These are phyloP conservation scores for Pseudomyrmex pallidus DNA, from an alignment of 1,140 invertebrate species.

Conservation along the genomic window DNA sequence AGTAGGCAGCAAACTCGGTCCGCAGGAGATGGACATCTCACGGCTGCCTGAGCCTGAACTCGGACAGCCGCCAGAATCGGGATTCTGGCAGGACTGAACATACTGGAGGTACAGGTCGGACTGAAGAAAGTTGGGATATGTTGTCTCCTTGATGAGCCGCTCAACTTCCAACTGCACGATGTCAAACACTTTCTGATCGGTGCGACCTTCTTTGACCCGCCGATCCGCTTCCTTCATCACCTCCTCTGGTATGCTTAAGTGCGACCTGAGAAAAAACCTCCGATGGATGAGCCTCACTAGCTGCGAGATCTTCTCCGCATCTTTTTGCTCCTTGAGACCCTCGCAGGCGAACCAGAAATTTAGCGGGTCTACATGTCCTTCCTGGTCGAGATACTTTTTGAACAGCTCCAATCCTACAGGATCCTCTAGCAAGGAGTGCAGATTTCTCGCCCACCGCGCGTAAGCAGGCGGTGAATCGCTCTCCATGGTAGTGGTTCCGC, in stretches of 20 bases:
- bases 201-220: constrained; percentile 87
- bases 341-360: constrained; percentile 97
- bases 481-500: constrained; percentile 83
- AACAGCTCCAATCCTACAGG: constrained; percentile 94
- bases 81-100: constrained; percentile 89
- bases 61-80: constrained; percentile 84
- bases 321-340: constrained; percentile 92
- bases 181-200: constrained; percentile 88
- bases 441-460: constrained; percentile 93
- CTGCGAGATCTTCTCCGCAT: constrained; percentile 90
- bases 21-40: constrained; percentile 82
- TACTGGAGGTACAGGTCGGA: constrained; percentile 96
- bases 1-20: constrained; percentile 88
- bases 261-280: constrained; percentile 91
- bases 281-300: constrained; percentile 93
- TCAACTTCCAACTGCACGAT: constrained; percentile 91
- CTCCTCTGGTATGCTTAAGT: constrained; percentile 93
- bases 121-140: constrained; percentile 95
- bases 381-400: constrained; percentile 92
- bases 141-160: constrained; percentile 92
- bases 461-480: constrained; percentile 90
- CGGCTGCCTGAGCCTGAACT: constrained; percentile 79
- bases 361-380: constrained; percentile 92
- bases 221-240: constrained; percentile 89
- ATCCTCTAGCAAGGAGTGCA: constrained; percentile 93